These are phyloP conservation scores for Sapayoa aenigma DNA, from an alignment of 2,113 vertebrate genomes.

Conservation along the genomic window DNA sequence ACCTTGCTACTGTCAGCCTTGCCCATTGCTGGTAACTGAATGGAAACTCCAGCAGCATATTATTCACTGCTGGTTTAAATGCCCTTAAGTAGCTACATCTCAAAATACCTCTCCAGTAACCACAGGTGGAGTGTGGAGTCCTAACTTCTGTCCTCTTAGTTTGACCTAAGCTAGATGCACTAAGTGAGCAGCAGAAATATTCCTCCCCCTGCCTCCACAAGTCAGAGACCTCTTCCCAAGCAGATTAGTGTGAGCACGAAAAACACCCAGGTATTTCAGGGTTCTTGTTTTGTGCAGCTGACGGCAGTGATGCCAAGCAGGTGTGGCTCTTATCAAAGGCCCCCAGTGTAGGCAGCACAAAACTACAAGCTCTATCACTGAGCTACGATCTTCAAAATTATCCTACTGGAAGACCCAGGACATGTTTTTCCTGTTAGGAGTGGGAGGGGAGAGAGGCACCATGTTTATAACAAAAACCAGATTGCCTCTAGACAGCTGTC, in stretches of 20 bases:
- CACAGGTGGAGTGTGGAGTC: background rate
- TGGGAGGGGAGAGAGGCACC: background rate
- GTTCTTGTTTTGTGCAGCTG: background rate
- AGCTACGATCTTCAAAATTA: background rate
- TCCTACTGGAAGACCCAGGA: background rate
- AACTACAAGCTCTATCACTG: background rate
- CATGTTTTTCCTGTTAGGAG: constrained; percentile 17
- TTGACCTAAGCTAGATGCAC: background rate
- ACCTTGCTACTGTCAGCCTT: background rate
- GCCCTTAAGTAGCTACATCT: background rate
- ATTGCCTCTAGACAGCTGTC: background rate
- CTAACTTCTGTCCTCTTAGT: background rate
- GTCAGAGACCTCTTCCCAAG: background rate
- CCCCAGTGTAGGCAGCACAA: background rate
- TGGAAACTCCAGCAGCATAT: background rate
- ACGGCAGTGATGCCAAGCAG: background rate
- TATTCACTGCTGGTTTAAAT: background rate
- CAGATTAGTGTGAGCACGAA: background rate
- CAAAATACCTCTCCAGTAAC: background rate
- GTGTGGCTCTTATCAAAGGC: constrained; percentile 30
- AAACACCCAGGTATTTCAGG: background rate
- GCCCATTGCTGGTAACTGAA: background rate
- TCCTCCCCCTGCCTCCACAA: background rate
- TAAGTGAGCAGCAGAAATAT: background rate
- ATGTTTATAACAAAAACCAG: background rate